A percentile compares a stretch with the other conserved stretches of the same genome.
phyloP scores from a whole-genome alignment of 1,140 invertebrate species.

The Pentalonia nigronervosa region DNA sequence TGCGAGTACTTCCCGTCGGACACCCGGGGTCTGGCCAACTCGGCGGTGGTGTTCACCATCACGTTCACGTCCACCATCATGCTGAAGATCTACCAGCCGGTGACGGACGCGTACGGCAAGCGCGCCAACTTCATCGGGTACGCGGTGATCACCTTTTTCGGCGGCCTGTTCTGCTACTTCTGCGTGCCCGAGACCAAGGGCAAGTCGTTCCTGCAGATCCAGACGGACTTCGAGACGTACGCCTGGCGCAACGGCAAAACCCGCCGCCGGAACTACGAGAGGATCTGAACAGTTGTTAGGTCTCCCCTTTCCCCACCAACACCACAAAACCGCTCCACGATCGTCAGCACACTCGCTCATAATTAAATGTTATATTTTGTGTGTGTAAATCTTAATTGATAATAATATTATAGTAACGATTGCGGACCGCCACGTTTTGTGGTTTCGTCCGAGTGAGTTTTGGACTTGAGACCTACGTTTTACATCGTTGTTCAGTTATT shows the following conservation, averaged over 20 bases:
- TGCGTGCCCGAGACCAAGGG: constrained; percentile 92
- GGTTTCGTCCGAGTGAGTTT: not conserved
- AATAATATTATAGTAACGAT: not conserved
- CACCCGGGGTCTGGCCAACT: constrained; percentile 65
- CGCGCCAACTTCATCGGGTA: constrained; percentile 84
- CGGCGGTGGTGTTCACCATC: constrained; percentile 64
- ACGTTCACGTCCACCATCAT: constrained; percentile 63
- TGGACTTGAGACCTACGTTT: not conserved
- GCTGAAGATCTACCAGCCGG: constrained; percentile 69
- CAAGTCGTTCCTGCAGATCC: constrained; percentile 85
- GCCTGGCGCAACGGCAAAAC: constrained; percentile 67
- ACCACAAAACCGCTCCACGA: not conserved
- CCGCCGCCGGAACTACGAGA: not conserved
- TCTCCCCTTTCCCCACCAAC: not conserved
- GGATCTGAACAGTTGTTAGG: not conserved
- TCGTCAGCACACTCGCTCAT: not conserved
- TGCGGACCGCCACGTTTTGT: not conserved
- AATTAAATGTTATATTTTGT: not conserved
- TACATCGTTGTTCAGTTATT: not conserved
- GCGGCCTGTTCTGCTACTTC: constrained; percentile 76
- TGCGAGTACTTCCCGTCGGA: constrained; percentile 62
- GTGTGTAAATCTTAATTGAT: not conserved
- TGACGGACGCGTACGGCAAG: constrained; percentile 63
- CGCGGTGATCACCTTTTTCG: constrained; percentile 74
- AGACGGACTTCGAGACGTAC: constrained; percentile 67